Evolutionary conservation across 2,113 vertebrate genomes (phyloP).

Genomic region (Triplophysa tibetana): DNA sequence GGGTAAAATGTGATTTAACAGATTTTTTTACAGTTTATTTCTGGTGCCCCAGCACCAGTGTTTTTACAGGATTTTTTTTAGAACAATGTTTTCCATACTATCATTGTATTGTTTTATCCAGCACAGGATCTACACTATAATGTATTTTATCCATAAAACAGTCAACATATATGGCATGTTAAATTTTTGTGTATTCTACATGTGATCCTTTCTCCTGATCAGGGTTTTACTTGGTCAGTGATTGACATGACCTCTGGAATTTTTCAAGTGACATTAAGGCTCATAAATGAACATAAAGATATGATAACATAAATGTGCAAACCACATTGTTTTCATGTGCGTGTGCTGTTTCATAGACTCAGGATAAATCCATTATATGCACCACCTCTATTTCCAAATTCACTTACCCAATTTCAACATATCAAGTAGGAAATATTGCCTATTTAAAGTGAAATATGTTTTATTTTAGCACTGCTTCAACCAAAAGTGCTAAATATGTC

Average conservation of each 20-base stretch:
- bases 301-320: conserved; percentile 28
- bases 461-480: neutral
- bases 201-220: conserved; percentile 16
- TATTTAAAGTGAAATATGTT: conserved; percentile 6
- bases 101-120: too few species aligned
- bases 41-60: too few species aligned
- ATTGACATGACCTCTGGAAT: neutral
- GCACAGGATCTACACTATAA: neutral
- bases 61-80: too few species aligned
- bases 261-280: neutral
- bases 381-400: neutral
- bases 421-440: neutral
- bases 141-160: neutral
- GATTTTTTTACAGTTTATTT: too few species aligned
- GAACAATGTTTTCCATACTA: too few species aligned
- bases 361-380: conserved; percentile 1
- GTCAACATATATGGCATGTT: conserved; percentile 15
- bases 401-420: neutral
- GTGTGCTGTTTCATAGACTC: neutral
- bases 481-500: neutral
- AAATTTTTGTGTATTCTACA: neutral
- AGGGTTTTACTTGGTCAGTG: neutral
- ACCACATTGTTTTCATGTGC: conserved; percentile 1
- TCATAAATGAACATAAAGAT: neutral
- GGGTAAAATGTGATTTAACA: too few species aligned